Base-by-base conservation (phyloP, 1,140 invertebrate species). In the Plectrocnemia conspersa region DNA sequence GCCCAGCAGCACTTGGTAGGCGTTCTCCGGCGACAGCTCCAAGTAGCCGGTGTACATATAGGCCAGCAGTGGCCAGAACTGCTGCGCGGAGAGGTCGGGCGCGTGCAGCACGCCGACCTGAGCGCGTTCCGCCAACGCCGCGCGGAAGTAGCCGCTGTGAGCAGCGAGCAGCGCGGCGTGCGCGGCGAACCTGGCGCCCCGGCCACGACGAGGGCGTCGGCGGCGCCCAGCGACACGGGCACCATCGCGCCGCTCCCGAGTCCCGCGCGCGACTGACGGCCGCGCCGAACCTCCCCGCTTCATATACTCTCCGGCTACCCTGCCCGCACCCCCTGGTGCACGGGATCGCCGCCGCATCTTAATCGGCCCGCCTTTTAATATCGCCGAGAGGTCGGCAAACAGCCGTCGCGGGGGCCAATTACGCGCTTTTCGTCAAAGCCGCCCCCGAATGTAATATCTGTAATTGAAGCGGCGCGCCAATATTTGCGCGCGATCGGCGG, bases 11-110 rank as follows among this genome's bases (percentile, higher is more conserved):
- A 88, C 82, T 53, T 80, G 82, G 68, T 87, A 88, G 41, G 88
- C 84, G 66, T 87, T 87, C 21, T 81, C 79, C 15, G 81, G 68
- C 22, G 78, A 85, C 16, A 88, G 69, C 58, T 86, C 83, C 48
- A 88, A 66, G 42, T 80, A 81, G 1, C 85, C 85, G 1, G 85
- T 86, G 68, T 87, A 87, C 84, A 88, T 87, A 66, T 85, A 88
- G 7, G 83, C 82, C 1, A 88, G 70, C 1, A 89, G 64, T 0
- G 83, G 82, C 1, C 82, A 82, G 63, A 88, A 89, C 35, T 83
- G 82, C 54, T 86, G 83, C 1, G 83, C 78, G 1, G 72, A 79
- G 0, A 84, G 72, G 62, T 80, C 81, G 19, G 80, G 77, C 23
- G 82, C 46, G 68, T 68, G 54, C 66, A 68, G 62, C 59, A 77